A percentile compares a stretch with the other conserved stretches of the same genome.
These are phyloP conservation scores for cattle (Bos taurus) DNA, from an alignment of 2,113 vertebrate species.

Conservation along the genomic window ARS-UCD2.0 NC_037332.1:5906501-5907000, in stretches of 20 bases:
- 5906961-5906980: background rate
- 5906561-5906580: background rate
- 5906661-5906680: background rate
- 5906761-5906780: background rate
- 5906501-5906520: background rate
- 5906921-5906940: background rate
- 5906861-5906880: background rate
- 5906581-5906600: background rate
- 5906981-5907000: constrained; percentile 1
- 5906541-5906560: background rate
- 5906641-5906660: background rate
- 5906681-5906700: background rate
- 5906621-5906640: background rate
- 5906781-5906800: background rate
- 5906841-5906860: background rate
- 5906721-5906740: background rate
- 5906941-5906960: background rate
- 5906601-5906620: background rate
- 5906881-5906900: background rate
- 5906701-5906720: background rate
- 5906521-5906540: background rate
- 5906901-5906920: background rate
- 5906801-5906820: background rate
- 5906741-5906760: background rate
- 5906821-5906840: background rate